Evolutionary conservation across 2,113 vertebrate species (phyloP), one percentile per base, ranked within the genome.

Genomic region (Ibidorhyncha struthersii): DNA sequence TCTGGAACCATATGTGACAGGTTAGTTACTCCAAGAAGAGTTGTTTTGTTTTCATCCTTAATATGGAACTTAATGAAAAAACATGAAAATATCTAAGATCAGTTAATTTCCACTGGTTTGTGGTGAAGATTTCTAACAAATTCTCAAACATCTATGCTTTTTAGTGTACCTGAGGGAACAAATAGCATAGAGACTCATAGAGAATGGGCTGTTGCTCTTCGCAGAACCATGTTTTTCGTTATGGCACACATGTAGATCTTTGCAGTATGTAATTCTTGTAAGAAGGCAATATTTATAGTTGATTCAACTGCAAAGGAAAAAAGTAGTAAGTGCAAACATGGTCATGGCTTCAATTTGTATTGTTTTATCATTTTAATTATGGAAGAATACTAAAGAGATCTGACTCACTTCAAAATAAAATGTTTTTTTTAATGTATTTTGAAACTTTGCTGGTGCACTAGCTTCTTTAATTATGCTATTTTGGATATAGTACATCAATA

Each of bases 1-100:
- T 78, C 98, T 99, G 98, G 99, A 99, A 98, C 99, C 99, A 14
- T 99, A 99, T n/a, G 99, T 99, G 97, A 99, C 99, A 98, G 99
- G 99, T 99, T 89, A 95, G 98, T 92, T 36, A 22, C 14, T 72
- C 36, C 38, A 34, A n/a, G 27, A 74, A 50, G 34, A n/a, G 27
- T 72, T 59, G 15, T 21, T 66, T 19, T 47, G 9, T 73, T 96
- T 88, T 83, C 52, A 19, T 79, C 29, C 29, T 77, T 86, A 67
- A 47, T 84, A 58, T 1, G 8, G 47, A 27, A 50, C 15, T 69
- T 38, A 16, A 71, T 49, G 14, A 45, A 82, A 56, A 94, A 88
- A 7, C 34, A 21, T 29, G 12, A 53, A 83, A 80, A n/a, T 50
- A 66, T 6, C 9, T 30, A 34, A 34, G 25, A 52, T 65, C 11